These are phyloP conservation scores for Agelastica alni DNA, from an alignment of 2,888 invertebrate genomes.

Conservation along the genomic window DNA sequence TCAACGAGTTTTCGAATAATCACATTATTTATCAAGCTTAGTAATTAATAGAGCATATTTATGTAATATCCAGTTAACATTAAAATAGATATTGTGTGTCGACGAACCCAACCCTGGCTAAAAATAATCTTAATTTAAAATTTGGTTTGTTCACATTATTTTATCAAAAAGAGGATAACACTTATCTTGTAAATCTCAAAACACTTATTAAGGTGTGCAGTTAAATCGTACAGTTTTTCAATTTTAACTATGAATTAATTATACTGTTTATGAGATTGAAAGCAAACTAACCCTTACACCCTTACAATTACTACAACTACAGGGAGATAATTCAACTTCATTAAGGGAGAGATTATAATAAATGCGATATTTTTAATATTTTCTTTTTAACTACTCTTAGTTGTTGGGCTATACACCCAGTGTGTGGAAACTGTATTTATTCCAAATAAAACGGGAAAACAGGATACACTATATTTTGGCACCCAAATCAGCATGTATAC, in stretches of 20 bases:
- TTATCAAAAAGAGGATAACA: slow-evolving; percentile 19
- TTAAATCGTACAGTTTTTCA: slow-evolving; percentile 23
- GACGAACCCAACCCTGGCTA: slow-evolving; percentile 7
- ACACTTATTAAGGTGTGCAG: slow-evolving; percentile 21
- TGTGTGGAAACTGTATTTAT: too few relatives aligned
- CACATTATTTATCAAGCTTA: too few relatives aligned
- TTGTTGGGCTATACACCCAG: too few relatives aligned
- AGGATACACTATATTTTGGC: too few relatives aligned
- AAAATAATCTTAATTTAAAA: not conserved
- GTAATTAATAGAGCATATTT: too few relatives aligned
- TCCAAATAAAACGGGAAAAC: too few relatives aligned
- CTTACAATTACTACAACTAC: slow-evolving; percentile 9
- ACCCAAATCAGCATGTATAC: too few relatives aligned
- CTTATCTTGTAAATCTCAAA: slow-evolving; percentile 21
- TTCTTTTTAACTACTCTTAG: not conserved
- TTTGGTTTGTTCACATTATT: slow-evolving; percentile 19
- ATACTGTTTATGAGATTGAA: slow-evolving; percentile 24
- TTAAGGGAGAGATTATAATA: slow-evolving; percentile 13
- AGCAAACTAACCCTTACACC: slow-evolving; percentile 15
- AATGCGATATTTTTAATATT: slow-evolving; percentile 6
- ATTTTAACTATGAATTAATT: slow-evolving; percentile 25
- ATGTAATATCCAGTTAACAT: too few relatives aligned
- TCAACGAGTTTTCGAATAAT: too few relatives aligned
- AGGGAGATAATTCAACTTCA: slow-evolving; percentile 17
- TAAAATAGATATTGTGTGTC: too few relatives aligned